Evolutionary conservation across 2,888 invertebrate genomes (phyloP), one percentile per base, ranked within the genome.

Genomic region (Lasiommata megera): DNA sequence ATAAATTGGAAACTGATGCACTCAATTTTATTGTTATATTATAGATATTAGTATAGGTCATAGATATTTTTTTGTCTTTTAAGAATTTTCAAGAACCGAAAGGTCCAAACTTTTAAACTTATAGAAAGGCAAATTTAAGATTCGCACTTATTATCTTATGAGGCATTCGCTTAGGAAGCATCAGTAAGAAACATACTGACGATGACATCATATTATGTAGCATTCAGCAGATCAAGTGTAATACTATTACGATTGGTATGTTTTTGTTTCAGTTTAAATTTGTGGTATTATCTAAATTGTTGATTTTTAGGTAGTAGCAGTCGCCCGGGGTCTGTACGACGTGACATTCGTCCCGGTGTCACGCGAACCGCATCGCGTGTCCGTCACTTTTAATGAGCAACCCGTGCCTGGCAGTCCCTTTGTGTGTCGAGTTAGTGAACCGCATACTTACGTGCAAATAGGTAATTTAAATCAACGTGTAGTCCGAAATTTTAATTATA

Each of bases 341-440:
- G 97, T 98, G 1, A 97, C 97, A 0, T 98, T 97, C 79, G 93
- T 97, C 17, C 98, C 98, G 0, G 96, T 97, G 76, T 95, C 96
- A n/a, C 93, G 95, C 29, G 96, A 96, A 68, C 93, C 97, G 6
- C 98, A 98, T 80, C 97, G 95, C 70, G 97, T 98, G 11, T 97
- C 97, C 61, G 97, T 98, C 64, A 97, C 97, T 0, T 98, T 98
- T 84, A 98, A 98, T 76, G 98, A 98, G 72, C 96, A 97, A 73
- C 93, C 96, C 28, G 97, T 97, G 1, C 95, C 96, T 56, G 97
- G 97, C 18, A 97, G 96, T 80, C 98, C 98, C 8, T 97, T 97
- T 88, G 95, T 96, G 67, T 97, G 97, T 54, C 93, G 94, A 52
- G 93, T 94, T 58, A 93, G 91, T 67, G 95, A 95, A 73, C 93